A percentile compares a stretch with the other conserved stretches of the same genome.
These are phyloP conservation scores for Ia io DNA, from an alignment of 2,113 vertebrate species.

Conservation along the genomic window DNA sequence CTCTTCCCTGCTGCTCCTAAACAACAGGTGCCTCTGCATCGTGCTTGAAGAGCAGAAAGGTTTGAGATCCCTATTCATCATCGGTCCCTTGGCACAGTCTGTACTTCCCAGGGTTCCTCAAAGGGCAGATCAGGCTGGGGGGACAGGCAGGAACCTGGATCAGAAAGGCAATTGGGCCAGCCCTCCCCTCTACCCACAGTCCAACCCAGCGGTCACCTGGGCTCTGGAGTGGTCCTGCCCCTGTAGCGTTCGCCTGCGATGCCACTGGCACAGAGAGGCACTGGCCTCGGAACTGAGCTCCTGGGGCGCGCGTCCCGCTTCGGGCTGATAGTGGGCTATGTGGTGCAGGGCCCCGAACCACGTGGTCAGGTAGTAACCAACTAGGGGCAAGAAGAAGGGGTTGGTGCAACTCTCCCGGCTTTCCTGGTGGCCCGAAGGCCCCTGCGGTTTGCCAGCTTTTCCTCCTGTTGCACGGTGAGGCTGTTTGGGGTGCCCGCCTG, in stretches of 20 bases:
- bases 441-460: background rate
- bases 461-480: background rate
- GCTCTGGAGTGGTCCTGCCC: constrained; percentile 60
- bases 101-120: constrained; percentile 31
- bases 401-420: background rate
- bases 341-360: constrained; percentile 91
- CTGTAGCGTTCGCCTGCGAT: constrained; percentile 88
- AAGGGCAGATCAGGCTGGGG: constrained; percentile 33
- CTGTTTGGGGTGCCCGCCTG: background rate
- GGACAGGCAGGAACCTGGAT: background rate
- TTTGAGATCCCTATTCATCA: constrained; percentile 87
- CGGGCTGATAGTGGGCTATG: constrained; percentile 86
- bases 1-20: constrained; percentile 66
- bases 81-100: constrained; percentile 81
- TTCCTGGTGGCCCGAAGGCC: accelerated
- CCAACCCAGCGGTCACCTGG: constrained; percentile 46
- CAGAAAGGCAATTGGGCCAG: background rate
- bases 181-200: background rate
- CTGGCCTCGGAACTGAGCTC: constrained; percentile 88
- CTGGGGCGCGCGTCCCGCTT: constrained; percentile 80
- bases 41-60: constrained; percentile 88
- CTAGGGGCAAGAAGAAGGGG: constrained; percentile 66
- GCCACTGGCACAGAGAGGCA: constrained; percentile 89
- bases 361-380: constrained; percentile 94
- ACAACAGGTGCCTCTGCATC: constrained; percentile 86